These are phyloP conservation scores for Hydrotaea diabolus DNA, from an alignment of 2,888 invertebrate genomes.

Conservation along the genomic window DNA sequence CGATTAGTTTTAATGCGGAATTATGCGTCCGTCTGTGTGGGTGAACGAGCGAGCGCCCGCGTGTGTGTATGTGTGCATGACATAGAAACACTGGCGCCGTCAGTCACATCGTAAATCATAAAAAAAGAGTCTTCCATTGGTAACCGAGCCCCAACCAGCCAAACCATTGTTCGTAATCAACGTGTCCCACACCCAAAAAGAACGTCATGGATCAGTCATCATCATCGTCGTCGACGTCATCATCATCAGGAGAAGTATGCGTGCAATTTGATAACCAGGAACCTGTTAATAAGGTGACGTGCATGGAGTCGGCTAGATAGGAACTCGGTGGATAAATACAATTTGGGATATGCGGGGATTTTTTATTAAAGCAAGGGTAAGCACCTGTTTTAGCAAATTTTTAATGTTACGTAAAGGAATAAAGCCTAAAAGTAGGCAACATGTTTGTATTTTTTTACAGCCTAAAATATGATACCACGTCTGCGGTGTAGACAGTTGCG, in stretches of 20 bases:
- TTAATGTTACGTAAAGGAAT: no score
- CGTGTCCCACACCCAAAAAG: not conserved
- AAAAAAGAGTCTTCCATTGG: not conserved
- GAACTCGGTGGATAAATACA: no score
- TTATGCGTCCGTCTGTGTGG: not conserved
- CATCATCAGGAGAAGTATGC: not conserved
- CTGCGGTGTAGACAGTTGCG: no score
- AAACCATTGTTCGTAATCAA: not conserved
- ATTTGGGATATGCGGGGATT: no score
- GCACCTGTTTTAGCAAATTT: no score
- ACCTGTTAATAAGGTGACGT: no score
- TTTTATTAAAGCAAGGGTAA: no score
- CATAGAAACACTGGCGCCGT: conserved; percentile 35
- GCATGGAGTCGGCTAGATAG: no score
- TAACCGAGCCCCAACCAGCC: not conserved
- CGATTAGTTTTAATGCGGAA: conserved; percentile 30
- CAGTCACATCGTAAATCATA: conserved; percentile 57
- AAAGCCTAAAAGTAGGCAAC: no score
- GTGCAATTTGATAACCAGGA: not conserved
- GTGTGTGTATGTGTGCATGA: not conserved
- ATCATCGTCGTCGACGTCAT: not conserved
- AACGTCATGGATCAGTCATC: conserved; percentile 8
- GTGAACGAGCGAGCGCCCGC: not conserved
- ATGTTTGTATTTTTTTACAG: no score
- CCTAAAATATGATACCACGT: no score